Conservation (phyloP, 2,888 invertebrate genomes). For the Buathra laborator region DNA sequence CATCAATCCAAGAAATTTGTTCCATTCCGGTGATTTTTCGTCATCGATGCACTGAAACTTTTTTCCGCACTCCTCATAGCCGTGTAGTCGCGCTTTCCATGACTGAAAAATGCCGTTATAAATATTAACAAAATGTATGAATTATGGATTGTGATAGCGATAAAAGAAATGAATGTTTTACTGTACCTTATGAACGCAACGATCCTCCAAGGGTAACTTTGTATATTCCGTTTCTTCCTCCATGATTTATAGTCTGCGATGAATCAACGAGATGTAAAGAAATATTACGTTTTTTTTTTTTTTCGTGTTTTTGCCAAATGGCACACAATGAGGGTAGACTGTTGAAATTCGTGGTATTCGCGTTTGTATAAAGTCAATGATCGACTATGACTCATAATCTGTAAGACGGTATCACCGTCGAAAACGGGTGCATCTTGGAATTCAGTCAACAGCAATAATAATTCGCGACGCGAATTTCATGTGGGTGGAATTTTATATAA, state of each 20-base stretch:
- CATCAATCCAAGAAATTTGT: conserved; percentile 94
- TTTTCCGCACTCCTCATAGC: conserved; percentile 97
- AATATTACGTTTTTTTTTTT: not conserved
- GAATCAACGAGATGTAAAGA: conserved; percentile 24
- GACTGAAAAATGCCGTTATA: conserved; percentile 85
- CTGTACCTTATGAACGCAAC: conserved; percentile 94
- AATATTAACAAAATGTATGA: conserved; percentile 41
- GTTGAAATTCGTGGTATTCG: not conserved
- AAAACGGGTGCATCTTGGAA: conserved; percentile 24
- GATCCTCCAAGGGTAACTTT: conserved; percentile 95
- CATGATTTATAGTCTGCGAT: conserved; percentile 86
- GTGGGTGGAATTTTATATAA: conserved; percentile 56
- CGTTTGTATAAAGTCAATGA: not conserved
- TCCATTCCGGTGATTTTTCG: conserved; percentile 97
- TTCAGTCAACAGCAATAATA: conserved; percentile 25
- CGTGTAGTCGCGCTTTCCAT: conserved; percentile 98
- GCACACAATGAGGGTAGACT: not conserved
- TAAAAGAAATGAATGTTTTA: not conserved
- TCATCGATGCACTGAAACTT: conserved; percentile 95
- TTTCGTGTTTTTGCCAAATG: not conserved
- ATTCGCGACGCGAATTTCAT: conserved; percentile 13
- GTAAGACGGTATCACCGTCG: not conserved
- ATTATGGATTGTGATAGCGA: conserved; percentile 14
- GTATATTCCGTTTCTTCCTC: conserved; percentile 95
- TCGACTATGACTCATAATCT: conserved; percentile 6